Evolutionary conservation across 2,888 invertebrate species (phyloP).

Genomic region (Agrilus biguttatus): DNA sequence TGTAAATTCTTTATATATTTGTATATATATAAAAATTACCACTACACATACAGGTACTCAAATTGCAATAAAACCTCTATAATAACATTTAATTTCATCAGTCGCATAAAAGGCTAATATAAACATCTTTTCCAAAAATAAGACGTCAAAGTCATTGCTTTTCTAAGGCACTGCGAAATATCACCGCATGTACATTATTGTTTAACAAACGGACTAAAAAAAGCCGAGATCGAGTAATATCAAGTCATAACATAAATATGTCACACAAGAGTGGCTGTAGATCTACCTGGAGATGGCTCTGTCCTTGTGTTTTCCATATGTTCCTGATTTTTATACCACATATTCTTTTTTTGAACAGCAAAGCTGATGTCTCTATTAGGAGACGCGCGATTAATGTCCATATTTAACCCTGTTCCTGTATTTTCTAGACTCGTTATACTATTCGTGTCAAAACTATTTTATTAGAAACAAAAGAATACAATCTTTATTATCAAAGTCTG

Average conservation of each 20-base stretch:
- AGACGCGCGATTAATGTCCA: constrained; percentile 21
- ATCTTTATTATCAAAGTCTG: neutral
- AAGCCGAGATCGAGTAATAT: neutral
- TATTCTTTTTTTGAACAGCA: constrained; percentile 37
- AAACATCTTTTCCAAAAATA: too few relatives aligned
- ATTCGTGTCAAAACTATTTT: constrained; percentile 11
- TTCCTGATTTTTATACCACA: constrained; percentile 36
- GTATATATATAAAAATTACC: too few relatives aligned
- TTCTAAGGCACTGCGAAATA: too few relatives aligned
- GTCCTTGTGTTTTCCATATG: constrained; percentile 17
- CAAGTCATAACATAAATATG: constrained; percentile 1
- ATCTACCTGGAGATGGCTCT: constrained; percentile 17
- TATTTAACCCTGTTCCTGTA: constrained; percentile 17
- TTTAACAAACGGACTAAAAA: too few relatives aligned
- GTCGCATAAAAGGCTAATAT: too few relatives aligned
- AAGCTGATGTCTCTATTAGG: constrained; percentile 32
- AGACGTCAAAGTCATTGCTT: too few relatives aligned
- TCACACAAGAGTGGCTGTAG: constrained; percentile 24
- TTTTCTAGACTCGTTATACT: constrained; percentile 12
- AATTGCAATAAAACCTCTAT: too few relatives aligned
- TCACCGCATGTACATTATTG: too few relatives aligned
- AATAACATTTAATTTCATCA: too few relatives aligned
- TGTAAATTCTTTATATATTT: too few relatives aligned
- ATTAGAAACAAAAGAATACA: constrained; percentile 3
- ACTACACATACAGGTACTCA: too few relatives aligned